phyloP scores from a whole-genome alignment of 2,888 invertebrate genomes.

The Drosophila pseudotakahashii region DNA sequence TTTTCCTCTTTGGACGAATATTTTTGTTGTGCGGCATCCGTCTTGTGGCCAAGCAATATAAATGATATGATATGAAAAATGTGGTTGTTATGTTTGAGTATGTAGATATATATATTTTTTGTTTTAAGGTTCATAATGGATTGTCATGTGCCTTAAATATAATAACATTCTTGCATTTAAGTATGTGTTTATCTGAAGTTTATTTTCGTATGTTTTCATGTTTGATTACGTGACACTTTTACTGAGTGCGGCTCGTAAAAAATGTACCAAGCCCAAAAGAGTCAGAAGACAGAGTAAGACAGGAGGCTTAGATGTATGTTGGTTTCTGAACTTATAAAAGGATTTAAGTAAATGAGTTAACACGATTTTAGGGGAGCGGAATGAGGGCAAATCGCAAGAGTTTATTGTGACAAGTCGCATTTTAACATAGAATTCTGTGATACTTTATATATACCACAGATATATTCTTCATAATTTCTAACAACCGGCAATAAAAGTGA shows the following conservation, averaged over 20 bases:
- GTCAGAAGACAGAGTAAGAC: conserved; percentile 6
- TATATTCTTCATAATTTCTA: not conserved
- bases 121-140: conserved; percentile 34
- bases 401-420: no score
- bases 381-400: no score
- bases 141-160: conserved; percentile 54
- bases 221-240: conserved; percentile 65
- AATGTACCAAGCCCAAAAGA: not conserved
- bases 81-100: conserved; percentile 16
- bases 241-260: conserved; percentile 41
- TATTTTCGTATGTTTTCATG: conserved; percentile 53
- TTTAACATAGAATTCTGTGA: no score
- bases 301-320: not conserved
- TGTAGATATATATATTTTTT: conserved; percentile 7
- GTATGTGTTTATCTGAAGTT: conserved; percentile 46
- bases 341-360: conserved; percentile 12
- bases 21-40: conserved; percentile 16
- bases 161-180: conserved; percentile 43
- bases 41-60: conserved; percentile 39
- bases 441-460: no score
- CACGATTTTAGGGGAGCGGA: no score
- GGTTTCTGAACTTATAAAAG: conserved; percentile 9
- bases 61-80: conserved; percentile 45
- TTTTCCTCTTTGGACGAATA: conserved; percentile 26
- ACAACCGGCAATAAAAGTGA: not conserved